Evolutionary conservation across 2,888 invertebrate species (phyloP), one percentile per base, ranked within the genome.

Genomic region (Drosophila siamana): DNA sequence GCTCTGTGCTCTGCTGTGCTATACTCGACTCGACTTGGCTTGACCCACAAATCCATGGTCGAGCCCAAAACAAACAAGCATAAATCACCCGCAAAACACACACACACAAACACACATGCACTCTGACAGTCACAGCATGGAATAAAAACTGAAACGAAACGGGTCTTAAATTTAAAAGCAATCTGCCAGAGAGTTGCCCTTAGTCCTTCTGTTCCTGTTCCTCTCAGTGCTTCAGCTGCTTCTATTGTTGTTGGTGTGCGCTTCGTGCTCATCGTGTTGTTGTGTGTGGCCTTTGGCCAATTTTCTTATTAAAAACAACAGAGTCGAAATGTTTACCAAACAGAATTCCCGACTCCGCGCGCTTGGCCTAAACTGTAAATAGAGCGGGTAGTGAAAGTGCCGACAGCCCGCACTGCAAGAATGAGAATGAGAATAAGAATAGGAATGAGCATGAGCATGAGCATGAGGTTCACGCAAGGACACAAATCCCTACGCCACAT

Each of bases 301-400:
- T 84, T 84, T 84, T 84, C 83, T 84, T 84, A 84, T 84, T 84
- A 84, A 84, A 88, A 84, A 84, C 86, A 88, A 84, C 86, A 86
- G 83, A 86, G 84, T 78, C 83, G 74, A 74, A 88, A 86, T 84
- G 83, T 84, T 84, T 84, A 84, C 83, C 88, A 84, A 84, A 84
- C 83, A 84, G 84, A 88, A 83, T 86, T 88, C 80, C 78, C 84
- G 60, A 70, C 86, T 86, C 30, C 30, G 44, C 55, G 43, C 43
- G 24, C 9, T 33, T 55, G 44, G 33, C 52, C 67, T 84, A 67
- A 83, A 86, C 88, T 84, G 86, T 84, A 84, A 84, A 84, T 88
- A 88, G 83, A 88, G 72, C 75, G 83, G 55, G 51, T 84, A 84
- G 83, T 77, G 83, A 83, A 83, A 88, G 88, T 86, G 88, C 80